phyloP scores from a whole-genome alignment of 2,888 invertebrate genomes.

The Brachyptera putata region DNA sequence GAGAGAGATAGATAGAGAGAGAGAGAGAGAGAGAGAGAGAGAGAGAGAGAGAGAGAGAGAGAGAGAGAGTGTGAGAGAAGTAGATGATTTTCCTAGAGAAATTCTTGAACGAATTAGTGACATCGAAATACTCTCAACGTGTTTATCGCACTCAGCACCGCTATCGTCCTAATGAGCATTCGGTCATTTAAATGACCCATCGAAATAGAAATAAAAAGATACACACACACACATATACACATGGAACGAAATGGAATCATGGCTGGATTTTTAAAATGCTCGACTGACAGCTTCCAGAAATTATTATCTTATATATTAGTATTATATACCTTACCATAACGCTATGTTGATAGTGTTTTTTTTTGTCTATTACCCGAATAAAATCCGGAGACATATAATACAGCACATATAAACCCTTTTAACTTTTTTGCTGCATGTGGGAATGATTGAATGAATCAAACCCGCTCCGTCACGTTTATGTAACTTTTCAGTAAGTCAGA shows the following conservation, averaged over 20 bases:
- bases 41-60: no score
- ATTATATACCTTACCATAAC: neutral
- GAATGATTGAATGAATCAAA: slow-evolving; percentile 5
- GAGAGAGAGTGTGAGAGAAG: neutral
- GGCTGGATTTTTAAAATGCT: neutral
- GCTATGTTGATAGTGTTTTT: no score
- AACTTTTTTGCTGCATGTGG: neutral
- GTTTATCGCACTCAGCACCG: neutral
- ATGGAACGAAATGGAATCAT: slow-evolving; percentile 10
- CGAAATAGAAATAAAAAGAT: slow-evolving; percentile 1
- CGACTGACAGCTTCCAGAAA: neutral
- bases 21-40: no score
- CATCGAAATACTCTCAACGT: slow-evolving; percentile 14
- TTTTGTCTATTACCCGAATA: neutral
- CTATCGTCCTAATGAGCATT: neutral
- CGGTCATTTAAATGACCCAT: neutral
- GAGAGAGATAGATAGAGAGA: no score
- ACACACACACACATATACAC: no score
- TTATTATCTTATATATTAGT: neutral
- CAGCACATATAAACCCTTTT: neutral
- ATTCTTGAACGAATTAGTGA: slow-evolving; percentile 2
- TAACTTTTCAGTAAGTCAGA: no score
- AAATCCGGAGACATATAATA: neutral
- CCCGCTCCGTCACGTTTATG: no score
- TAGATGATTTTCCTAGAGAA: neutral